These are phyloP conservation scores for Adoxophyes honmai DNA, from an alignment of 1,140 invertebrate genomes.

Conservation along the genomic window DNA sequence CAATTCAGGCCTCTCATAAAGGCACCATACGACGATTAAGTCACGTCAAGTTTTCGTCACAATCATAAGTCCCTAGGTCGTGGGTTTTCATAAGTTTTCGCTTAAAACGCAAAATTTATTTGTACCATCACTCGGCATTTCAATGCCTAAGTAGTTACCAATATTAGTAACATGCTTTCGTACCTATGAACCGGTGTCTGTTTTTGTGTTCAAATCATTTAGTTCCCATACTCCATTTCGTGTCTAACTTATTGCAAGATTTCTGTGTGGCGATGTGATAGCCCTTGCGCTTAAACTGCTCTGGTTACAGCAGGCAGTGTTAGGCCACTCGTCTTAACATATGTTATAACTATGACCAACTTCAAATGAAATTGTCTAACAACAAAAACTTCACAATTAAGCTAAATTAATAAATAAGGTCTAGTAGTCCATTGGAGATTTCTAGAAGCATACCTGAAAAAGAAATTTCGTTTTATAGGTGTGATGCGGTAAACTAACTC, in stretches of 20 bases:
- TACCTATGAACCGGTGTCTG: not conserved
- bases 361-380: constrained; percentile 46
- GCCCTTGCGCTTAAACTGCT: constrained; percentile 14
- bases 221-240: not conserved
- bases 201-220: not conserved
- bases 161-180: not conserved
- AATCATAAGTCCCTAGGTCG: not conserved
- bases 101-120: constrained; percentile 12
- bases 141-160: not conserved
- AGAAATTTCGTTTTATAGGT: constrained; percentile 16
- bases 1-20: constrained; percentile 6
- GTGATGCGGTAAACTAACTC: too few species aligned
- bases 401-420: constrained; percentile 61
- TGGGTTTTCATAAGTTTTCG: not conserved
- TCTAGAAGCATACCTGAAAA: constrained; percentile 48
- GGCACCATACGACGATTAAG: constrained; percentile 4
- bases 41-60: not conserved
- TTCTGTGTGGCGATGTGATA: not conserved
- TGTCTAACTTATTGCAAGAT: constrained; percentile 1
- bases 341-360: constrained; percentile 41
- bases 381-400: constrained; percentile 40
- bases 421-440: constrained; percentile 59
- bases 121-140: not conserved
- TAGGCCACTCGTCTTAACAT: constrained; percentile 59
- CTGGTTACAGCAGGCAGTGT: constrained; percentile 23